Evolutionary conservation across 1,140 invertebrate genomes (phyloP), one percentile per base, ranked within the genome.

Genomic region (Atta cephalotes): DNA sequence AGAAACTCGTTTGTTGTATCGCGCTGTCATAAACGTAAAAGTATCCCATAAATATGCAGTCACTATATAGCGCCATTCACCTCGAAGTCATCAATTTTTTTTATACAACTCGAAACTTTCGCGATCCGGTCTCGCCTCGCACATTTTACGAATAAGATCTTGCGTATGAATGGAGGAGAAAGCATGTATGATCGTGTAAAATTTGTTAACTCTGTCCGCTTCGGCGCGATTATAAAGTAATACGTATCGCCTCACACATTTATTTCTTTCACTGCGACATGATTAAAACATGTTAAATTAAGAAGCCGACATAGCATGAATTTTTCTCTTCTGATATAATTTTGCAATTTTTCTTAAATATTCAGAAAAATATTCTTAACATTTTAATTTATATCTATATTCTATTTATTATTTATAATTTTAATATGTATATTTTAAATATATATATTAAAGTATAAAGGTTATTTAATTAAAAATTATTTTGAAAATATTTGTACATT

Each of bases 81-180:
- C 14, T 76, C 56, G 28, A 51, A 74, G 70, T 63, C 63, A 70
- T 70, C 78, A 86, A 84, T 60, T 84, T 84, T 77, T 51, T 84
- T 84, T 68, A n/a, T 63, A n/a, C 45, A 31, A 16, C 0, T 16
- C 65, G 79, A 58, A 35, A 68, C 80, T 74, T 62, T 82, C 66
- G 31, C 66, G 53, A 3, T 68, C 39, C 49, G 35, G 63, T 51
- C 56, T 18, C 53, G 35, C 35, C 49, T 28, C 16, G 60, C 9
- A 39, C 45, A 18, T 82, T 60, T 87, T n/a, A 51, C 60, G 70
- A 56, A 85, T 68, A 74, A 89, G 45, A 86, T 88, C 14, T 70
- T 45, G 70, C 58, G 31, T 25, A 66, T 72, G 78, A 56, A 87
- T 65, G 79, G 58, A 65, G 18, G 87, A 86, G 82, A 90, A 89